Evolutionary conservation across 1,140 invertebrate species (phyloP).

Genomic region (Zaprionus ghesquierei): DNA sequence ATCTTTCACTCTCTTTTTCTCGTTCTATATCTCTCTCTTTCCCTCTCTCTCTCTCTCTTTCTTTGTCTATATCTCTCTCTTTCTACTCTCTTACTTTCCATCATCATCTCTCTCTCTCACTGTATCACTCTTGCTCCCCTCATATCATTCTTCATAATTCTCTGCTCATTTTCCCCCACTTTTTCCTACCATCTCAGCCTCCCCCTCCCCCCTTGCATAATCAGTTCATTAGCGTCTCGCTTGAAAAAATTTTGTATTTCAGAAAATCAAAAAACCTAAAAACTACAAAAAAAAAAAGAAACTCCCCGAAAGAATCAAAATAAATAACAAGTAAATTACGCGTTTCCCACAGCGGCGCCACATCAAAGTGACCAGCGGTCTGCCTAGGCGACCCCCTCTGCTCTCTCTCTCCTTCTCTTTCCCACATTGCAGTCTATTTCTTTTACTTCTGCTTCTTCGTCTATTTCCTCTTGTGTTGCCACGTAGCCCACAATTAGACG

Average conservation of each 20-base stretch:
- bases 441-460: not conserved
- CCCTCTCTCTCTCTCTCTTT: not conserved
- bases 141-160: not conserved
- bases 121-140: not conserved
- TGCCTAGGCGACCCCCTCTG: not conserved
- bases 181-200: not conserved
- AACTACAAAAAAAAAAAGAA: not conserved
- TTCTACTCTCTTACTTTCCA: no score
- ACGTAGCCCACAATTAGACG: conserved; percentile 72
- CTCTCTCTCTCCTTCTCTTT: not conserved
- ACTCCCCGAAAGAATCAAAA: conserved; percentile 3
- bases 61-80: not conserved
- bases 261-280: conserved; percentile 12
- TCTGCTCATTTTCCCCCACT: not conserved
- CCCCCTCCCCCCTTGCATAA: conserved; percentile 47
- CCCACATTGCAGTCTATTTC: not conserved
- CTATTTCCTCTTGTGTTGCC: conserved; percentile 24
- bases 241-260: conserved; percentile 15
- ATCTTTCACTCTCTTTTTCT: not conserved
- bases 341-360: conserved; percentile 68
- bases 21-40: not conserved
- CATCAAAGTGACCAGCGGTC: conserved; percentile 75
- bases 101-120: not conserved
- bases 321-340: conserved; percentile 67
- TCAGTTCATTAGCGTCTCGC: conserved; percentile 68